Conservation (phyloP, 2,113 vertebrate genomes). For the Pygoscelis antarcticus region DNA sequence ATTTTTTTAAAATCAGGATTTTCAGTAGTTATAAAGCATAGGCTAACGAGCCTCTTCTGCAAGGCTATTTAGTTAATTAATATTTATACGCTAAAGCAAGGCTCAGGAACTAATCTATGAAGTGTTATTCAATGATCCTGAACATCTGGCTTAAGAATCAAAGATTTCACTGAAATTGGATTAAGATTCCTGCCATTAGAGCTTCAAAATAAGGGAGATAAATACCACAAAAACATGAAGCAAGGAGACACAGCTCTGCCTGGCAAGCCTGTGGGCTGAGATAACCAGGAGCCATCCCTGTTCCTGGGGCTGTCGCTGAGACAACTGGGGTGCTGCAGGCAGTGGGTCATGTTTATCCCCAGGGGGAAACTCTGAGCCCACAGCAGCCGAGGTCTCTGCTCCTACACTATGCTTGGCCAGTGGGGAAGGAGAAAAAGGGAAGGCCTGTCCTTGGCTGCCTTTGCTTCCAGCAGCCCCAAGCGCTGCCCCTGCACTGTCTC, state of each 20-base stretch:
- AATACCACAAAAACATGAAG: not conserved
- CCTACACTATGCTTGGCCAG: fast-evolving
- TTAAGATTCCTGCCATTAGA: not conserved
- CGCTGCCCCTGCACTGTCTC: too few species aligned
- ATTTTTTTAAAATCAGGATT: not conserved
- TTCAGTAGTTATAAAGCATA: not conserved
- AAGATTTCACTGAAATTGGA: not conserved
- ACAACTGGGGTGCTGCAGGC: not conserved
- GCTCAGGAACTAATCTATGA: not conserved
- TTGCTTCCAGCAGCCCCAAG: fast-evolving
- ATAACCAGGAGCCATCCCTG: not conserved
- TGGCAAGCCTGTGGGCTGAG: not conserved
- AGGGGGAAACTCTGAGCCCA: not conserved
- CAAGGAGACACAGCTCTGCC: not conserved
- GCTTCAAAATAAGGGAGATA: not conserved
- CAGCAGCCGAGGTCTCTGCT: not conserved
- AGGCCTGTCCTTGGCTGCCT: not conserved
- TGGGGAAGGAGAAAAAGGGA: not conserved
- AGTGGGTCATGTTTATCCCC: not conserved
- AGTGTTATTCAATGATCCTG: not conserved
- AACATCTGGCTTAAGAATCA: not conserved
- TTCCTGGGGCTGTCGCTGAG: not conserved
- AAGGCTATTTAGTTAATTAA: not conserved
- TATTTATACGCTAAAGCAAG: not conserved
- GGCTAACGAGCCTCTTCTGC: not conserved